These are phyloP conservation scores for Embidobia sp. DNA, from an alignment of 2,888 invertebrate species.

Conservation along the genomic window DNA sequence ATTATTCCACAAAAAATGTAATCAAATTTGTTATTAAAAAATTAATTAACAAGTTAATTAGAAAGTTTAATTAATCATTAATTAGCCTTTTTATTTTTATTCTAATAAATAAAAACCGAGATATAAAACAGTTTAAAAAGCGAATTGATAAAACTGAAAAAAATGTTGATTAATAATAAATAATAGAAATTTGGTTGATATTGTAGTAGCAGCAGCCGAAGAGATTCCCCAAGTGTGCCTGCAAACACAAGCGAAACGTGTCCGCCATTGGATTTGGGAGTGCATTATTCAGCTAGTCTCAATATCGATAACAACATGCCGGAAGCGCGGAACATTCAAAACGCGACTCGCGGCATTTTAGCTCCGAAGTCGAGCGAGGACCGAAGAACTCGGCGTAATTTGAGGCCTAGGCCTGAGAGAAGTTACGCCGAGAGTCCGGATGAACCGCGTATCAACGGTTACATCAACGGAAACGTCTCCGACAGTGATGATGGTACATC, in stretches of 20 bases:
- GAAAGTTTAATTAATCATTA: too few species aligned
- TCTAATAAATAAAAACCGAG: too few species aligned
- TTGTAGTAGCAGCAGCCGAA: conserved; percentile 75
- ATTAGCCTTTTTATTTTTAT: too few species aligned
- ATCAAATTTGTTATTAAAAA: too few species aligned
- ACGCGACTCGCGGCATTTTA: conserved; percentile 78
- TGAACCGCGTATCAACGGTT: conserved; percentile 83
- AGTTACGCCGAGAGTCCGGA: conserved; percentile 94
- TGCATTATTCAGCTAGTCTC: conserved; percentile 74
- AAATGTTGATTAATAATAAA: too few species aligned
- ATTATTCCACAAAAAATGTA: too few species aligned
- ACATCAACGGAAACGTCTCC: conserved; percentile 81
- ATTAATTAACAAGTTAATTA: too few species aligned
- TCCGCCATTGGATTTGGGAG: conserved; percentile 77
- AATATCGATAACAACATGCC: conserved; percentile 77
- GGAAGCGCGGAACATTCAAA: conserved; percentile 79
- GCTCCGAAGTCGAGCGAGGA: conserved; percentile 80
- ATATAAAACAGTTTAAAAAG: too few species aligned
- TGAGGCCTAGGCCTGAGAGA: conserved; percentile 91
- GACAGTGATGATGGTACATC: conserved; percentile 77
- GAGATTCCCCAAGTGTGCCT: conserved; percentile 76
- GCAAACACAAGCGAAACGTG: conserved; percentile 71
- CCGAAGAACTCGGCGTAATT: conserved; percentile 84
- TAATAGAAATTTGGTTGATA: too few species aligned
- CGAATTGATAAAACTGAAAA: too few species aligned